phyloP scores from a whole-genome alignment of 2,888 invertebrate genomes.

The Laspeyria flexula region DNA sequence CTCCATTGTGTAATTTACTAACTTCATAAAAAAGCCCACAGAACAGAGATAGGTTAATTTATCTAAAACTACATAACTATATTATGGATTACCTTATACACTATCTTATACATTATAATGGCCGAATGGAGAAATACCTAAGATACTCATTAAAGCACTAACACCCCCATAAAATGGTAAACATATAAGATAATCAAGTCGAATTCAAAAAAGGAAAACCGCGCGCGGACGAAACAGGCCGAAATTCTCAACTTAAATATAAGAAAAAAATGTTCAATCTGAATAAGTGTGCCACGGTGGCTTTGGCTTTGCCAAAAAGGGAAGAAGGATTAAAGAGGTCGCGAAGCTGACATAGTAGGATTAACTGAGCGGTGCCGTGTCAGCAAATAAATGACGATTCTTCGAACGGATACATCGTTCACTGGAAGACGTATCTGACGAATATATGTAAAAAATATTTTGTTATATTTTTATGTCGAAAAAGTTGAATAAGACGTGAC shows the following conservation, averaged over 20 bases:
- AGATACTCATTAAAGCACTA: conserved; percentile 2
- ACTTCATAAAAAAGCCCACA: too few species aligned
- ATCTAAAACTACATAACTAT: too few species aligned
- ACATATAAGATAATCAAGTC: conserved; percentile 28
- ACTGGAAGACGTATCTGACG: conserved; percentile 40
- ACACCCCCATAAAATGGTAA: conserved; percentile 11
- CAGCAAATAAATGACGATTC: conserved; percentile 75
- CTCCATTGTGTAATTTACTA: too few species aligned
- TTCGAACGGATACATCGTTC: conserved; percentile 48
- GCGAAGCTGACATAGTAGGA: conserved; percentile 79
- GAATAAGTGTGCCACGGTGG: conserved; percentile 63
- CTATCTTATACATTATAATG: too few species aligned
- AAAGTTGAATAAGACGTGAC: too few species aligned
- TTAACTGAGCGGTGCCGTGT: conserved; percentile 69
- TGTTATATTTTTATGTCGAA: too few species aligned
- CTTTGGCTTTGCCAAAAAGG: conserved; percentile 66
- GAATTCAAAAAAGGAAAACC: conserved; percentile 24
- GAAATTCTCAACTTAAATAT: conserved; percentile 50
- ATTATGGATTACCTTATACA: too few species aligned
- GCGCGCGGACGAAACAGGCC: conserved; percentile 35
- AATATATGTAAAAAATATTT: neutral
- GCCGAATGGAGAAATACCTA: neutral
- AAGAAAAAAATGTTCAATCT: conserved; percentile 60
- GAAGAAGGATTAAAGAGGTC: conserved; percentile 80
- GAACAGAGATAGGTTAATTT: too few species aligned